Percentiles rank a stretch among this genome's conserved stretches.
These are phyloP conservation scores for Hippopotamyrus pictus DNA, from an alignment of 2,797 vertebrate species.

Conservation along the genomic window DNA sequence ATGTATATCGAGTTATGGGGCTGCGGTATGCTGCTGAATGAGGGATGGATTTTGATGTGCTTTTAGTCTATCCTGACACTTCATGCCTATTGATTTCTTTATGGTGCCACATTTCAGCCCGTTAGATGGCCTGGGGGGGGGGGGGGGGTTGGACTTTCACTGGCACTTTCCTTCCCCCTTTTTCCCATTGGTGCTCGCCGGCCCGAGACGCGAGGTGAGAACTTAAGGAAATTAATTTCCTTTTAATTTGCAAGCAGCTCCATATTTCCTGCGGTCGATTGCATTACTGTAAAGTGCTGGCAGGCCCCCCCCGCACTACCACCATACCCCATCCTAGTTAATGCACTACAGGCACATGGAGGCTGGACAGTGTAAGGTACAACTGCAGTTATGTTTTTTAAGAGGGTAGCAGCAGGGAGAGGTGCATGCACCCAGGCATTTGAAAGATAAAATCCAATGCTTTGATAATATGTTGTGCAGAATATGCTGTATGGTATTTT, in stretches of 20 bases:
- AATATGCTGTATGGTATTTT: background rate
- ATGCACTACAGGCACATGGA: constrained; percentile 15
- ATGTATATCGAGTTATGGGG: background rate
- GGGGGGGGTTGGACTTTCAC: constrained; percentile 30
- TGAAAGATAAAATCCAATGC: background rate
- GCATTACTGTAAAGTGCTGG: constrained; percentile 43
- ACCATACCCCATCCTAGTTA: background rate
- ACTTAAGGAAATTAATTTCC: constrained; percentile 45
- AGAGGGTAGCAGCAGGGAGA: background rate
- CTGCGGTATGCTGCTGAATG: constrained; percentile 17
- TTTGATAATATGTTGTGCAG: background rate
- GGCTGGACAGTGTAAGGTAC: background rate
- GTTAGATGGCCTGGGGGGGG: constrained; percentile 24
- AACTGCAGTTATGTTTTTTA: background rate
- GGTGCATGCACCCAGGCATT: background rate
- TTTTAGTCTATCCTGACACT: constrained; percentile 32
- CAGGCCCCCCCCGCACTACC: constrained; percentile 11
- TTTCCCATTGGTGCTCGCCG: too few species aligned
- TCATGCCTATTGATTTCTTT: constrained; percentile 46
- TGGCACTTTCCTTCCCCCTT: constrained; percentile 11
- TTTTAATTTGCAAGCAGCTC: constrained; percentile 45
- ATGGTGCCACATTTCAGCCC: constrained; percentile 34
- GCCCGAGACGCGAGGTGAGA: constrained; percentile 33
- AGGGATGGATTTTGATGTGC: constrained; percentile 30
- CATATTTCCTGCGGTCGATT: constrained; percentile 41